Conservation (phyloP, 2,888 invertebrate species). For the Aricia artaxerxes region DNA sequence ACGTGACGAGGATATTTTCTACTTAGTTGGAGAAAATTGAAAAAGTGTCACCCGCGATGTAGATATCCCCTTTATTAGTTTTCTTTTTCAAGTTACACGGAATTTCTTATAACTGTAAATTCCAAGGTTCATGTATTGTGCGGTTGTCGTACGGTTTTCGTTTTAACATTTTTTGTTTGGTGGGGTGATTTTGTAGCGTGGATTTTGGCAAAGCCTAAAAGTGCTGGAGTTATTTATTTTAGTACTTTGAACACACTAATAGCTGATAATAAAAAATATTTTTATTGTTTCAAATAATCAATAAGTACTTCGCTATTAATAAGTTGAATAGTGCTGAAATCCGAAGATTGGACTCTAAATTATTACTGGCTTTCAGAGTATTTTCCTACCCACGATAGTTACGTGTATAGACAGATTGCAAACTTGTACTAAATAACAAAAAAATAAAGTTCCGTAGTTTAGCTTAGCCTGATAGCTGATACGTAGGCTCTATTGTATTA, state of each 20-base stretch:
- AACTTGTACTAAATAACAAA: too few relatives aligned
- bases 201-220: neutral
- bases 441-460: too few relatives aligned
- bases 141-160: neutral
- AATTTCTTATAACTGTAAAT: neutral
- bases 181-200: neutral
- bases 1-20: constrained; percentile 19
- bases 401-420: too few relatives aligned
- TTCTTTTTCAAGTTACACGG: neutral
- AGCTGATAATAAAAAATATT: too few relatives aligned
- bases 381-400: too few relatives aligned
- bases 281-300: too few relatives aligned
- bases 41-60: constrained; percentile 14
- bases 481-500: too few relatives aligned
- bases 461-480: too few relatives aligned
- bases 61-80: constrained; percentile 22
- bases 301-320: neutral
- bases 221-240: neutral
- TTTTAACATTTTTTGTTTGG: neutral
- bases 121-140: neutral
- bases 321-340: neutral
- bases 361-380: too few relatives aligned
- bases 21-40: constrained; percentile 25
- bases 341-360: too few relatives aligned
- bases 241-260: neutral